Evolutionary conservation across 2,113 vertebrate species (phyloP).

Genomic region (Malurus alboscapulatus): DNA sequence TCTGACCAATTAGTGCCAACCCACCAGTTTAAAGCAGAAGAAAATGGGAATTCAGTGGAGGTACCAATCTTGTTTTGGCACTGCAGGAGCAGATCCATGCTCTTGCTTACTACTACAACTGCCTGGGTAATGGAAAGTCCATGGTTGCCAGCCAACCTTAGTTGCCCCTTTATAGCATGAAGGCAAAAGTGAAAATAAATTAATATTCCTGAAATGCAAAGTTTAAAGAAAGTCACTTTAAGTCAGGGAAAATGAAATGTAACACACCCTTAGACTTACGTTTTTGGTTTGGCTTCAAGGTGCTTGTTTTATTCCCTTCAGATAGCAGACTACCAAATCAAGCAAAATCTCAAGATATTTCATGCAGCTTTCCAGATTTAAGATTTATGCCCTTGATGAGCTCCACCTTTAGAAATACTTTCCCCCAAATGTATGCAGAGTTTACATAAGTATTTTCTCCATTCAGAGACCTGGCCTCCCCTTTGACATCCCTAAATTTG

Average conservation of each 20-base stretch:
- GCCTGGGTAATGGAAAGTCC: neutral
- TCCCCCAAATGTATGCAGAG: neutral
- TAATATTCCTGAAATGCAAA: neutral
- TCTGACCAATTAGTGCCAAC: neutral
- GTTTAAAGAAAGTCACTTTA: neutral
- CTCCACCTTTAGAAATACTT: neutral
- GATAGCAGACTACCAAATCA: neutral
- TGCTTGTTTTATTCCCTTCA: neutral
- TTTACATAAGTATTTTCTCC: neutral
- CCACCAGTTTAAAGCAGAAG: neutral
- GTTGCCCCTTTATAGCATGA: neutral
- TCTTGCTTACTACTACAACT: neutral
- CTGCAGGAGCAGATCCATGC: neutral
- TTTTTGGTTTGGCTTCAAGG: neutral
- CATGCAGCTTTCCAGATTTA: neutral
- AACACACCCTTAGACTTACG: neutral
- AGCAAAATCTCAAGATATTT: neutral
- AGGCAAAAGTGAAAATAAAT: slow-evolving; percentile 24
- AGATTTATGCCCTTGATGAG: neutral
- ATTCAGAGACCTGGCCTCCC: neutral
- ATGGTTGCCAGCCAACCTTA: neutral
- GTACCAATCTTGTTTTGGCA: neutral
- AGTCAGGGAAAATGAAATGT: neutral
- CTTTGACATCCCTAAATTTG: neutral
- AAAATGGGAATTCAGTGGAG: neutral